These are phyloP conservation scores for Phoxinus phoxinus DNA, from an alignment of 2,113 vertebrate genomes.

Conservation along the genomic window DNA sequence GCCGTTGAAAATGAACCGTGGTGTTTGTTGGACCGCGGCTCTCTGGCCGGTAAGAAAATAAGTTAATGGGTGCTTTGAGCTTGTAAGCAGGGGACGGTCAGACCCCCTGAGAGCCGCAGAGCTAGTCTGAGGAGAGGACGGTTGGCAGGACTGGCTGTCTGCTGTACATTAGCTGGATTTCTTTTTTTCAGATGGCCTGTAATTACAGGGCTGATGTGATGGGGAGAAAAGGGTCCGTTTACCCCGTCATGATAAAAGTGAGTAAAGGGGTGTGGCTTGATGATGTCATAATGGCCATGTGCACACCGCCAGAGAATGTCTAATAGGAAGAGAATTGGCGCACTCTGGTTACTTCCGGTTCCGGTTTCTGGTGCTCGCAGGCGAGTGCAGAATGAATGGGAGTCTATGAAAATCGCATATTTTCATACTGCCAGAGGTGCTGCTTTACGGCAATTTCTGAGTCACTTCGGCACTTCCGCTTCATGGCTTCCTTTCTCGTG, in stretches of 20 bases:
- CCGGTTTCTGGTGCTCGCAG: too few species aligned
- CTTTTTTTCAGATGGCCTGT: constrained; percentile 54
- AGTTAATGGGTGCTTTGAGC: constrained; percentile 49
- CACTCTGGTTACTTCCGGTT: too few species aligned
- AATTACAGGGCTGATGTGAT: constrained; percentile 59
- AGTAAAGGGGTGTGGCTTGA: constrained; percentile 27
- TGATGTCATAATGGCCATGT: constrained; percentile 37
- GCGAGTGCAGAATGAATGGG: too few species aligned
- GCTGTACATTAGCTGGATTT: constrained; percentile 61
- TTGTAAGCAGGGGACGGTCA: not conserved
- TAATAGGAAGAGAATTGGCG: too few species aligned
- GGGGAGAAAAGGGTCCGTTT: constrained; percentile 37
- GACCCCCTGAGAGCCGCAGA: not conserved
- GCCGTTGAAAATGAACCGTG: constrained; percentile 42
- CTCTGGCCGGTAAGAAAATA: constrained; percentile 50
- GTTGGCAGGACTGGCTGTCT: constrained; percentile 51
- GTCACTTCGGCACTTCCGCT: too few species aligned
- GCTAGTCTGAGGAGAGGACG: not conserved
- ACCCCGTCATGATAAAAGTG: constrained; percentile 42
- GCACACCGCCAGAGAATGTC: too few species aligned
- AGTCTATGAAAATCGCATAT: too few species aligned
- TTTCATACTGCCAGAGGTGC: too few species aligned
- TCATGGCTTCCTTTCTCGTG: too few species aligned
- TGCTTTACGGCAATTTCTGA: too few species aligned
- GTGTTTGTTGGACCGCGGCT: constrained; percentile 43